phyloP scores from a whole-genome alignment of 2,113 vertebrate species.

The Formicarius rufipectus region DNA sequence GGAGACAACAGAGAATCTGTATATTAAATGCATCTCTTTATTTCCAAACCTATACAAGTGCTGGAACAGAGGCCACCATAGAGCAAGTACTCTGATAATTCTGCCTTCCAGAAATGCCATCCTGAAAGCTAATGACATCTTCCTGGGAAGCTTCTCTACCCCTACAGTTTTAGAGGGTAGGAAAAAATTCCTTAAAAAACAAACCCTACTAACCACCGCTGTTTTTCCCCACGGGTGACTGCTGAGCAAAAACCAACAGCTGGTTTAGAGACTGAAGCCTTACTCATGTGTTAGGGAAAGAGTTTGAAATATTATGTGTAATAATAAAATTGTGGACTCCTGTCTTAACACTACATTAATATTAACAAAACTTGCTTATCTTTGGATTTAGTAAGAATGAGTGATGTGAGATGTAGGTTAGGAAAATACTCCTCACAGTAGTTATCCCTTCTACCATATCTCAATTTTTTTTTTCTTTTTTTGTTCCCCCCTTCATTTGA shows the following conservation, averaged over 20 bases:
- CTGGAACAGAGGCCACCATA: neutral
- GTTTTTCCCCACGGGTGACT: neutral
- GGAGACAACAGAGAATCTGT: neutral
- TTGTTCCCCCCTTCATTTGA: neutral
- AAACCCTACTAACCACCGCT: neutral
- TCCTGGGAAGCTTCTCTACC: neutral
- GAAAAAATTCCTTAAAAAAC: neutral
- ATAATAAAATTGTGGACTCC: neutral
- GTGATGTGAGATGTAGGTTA: neutral
- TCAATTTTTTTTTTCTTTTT: neutral
- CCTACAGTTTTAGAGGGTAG: neutral
- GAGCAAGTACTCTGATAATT: neutral
- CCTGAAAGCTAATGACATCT: neutral
- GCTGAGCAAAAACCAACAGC: neutral
- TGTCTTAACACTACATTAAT: neutral
- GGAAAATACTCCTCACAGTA: neutral
- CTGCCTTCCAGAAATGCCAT: neutral
- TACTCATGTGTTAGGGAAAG: rapidly evolving
- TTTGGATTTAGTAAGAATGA: neutral
- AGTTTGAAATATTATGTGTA: neutral
- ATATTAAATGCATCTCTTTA: neutral
- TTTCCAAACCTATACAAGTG: neutral
- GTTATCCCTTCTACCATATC: neutral
- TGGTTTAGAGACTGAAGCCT: neutral
- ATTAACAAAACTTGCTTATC: neutral